Evolutionary conservation across 2,888 invertebrate genomes (phyloP).

Genomic region (Apoda limacodes): DNA sequence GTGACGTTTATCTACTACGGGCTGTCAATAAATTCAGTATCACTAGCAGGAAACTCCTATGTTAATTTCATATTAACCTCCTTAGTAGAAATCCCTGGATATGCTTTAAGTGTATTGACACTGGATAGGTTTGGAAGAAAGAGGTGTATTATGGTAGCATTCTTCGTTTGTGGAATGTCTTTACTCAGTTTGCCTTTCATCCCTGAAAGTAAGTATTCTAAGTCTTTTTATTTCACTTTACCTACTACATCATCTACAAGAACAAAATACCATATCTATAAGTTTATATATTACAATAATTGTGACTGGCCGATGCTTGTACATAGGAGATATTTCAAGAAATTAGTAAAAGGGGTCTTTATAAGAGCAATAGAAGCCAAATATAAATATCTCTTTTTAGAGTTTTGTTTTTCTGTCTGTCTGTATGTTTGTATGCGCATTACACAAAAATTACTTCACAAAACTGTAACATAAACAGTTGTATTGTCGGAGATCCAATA

Average conservation of each 20-base stretch:
- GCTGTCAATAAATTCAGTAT: slow-evolving; percentile 80
- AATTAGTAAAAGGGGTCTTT: too few relatives aligned
- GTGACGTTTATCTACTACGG: slow-evolving; percentile 86
- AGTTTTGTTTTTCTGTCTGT: too few relatives aligned
- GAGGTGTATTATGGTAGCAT: slow-evolving; percentile 66
- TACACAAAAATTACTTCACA: too few relatives aligned
- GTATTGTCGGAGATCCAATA: too few relatives aligned
- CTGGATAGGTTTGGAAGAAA: slow-evolving; percentile 72
- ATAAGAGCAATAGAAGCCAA: too few relatives aligned
- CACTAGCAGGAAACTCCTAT: slow-evolving; percentile 80
- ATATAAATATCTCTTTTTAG: too few relatives aligned
- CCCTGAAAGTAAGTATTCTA: slow-evolving; percentile 56
- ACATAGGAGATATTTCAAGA: too few relatives aligned
- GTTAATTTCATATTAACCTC: slow-evolving; percentile 79
- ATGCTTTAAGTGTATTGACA: slow-evolving; percentile 65
- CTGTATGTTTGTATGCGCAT: too few relatives aligned
- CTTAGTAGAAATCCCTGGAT: slow-evolving; percentile 75
- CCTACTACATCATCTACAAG: not conserved
- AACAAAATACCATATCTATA: too few relatives aligned
- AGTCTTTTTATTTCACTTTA: not conserved
- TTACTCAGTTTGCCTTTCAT: slow-evolving; percentile 70
- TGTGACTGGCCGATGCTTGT: too few relatives aligned
- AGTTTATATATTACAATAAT: too few relatives aligned
- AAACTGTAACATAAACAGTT: too few relatives aligned
- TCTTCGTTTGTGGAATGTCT: slow-evolving; percentile 67